Percentiles rank a stretch among this genome's conserved stretches.
These are phyloP conservation scores for Bos indicus DNA, from an alignment of 2,113 vertebrate genomes.

Conservation along the genomic window DNA sequence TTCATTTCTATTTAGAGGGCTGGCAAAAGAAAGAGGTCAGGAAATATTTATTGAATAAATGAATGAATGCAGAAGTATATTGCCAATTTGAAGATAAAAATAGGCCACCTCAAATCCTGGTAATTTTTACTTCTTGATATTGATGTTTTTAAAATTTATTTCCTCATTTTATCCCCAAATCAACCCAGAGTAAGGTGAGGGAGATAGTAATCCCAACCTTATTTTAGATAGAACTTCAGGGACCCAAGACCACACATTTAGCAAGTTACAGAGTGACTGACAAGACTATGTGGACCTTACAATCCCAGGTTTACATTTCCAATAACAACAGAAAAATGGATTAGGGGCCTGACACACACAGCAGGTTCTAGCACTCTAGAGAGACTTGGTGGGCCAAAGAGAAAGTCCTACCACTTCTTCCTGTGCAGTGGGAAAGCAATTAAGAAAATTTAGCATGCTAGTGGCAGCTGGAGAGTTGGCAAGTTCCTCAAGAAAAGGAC, in stretches of 20 bases:
- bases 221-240: background rate
- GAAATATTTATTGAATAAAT: background rate
- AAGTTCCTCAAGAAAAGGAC: conserved; percentile 16
- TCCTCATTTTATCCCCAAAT: background rate
- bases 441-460: conserved; percentile 11
- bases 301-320: background rate
- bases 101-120: background rate
- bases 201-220: background rate
- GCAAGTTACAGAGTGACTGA: background rate
- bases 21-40: background rate
- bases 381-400: background rate
- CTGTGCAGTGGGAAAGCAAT: conserved; percentile 6
- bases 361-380: background rate
- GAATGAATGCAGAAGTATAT: background rate
- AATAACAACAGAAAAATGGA: background rate
- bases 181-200: background rate
- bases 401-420: background rate
- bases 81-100: background rate
- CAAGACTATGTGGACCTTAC: background rate
- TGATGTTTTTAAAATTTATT: background rate
- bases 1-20: background rate
- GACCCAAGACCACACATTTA: background rate
- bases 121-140: background rate
- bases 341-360: background rate
- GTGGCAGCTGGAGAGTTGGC: conserved; percentile 35